Conservation (phyloP, 2,888 invertebrate genomes). For the Lycocerus yunnanus region DNA sequence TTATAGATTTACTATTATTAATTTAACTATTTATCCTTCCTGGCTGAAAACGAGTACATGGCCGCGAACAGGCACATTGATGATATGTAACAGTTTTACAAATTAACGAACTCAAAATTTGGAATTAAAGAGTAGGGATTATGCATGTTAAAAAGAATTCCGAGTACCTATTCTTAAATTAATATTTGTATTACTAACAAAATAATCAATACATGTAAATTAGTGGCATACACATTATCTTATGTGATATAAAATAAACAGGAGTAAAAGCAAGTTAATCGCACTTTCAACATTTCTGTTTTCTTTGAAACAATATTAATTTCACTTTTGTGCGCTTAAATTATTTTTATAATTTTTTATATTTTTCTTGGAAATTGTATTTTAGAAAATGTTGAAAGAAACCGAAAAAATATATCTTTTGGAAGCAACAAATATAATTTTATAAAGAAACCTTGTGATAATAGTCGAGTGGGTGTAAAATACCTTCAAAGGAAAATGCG, state of each 20-base stretch:
- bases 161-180: too few species aligned
- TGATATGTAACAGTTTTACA: too few species aligned
- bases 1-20: too few species aligned
- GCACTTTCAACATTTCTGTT: neutral
- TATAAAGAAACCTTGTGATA: conserved; percentile 10
- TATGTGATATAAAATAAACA: neutral
- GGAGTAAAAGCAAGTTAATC: neutral
- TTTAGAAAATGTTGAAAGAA: neutral
- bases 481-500: conserved; percentile 27
- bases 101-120: too few species aligned
- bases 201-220: neutral
- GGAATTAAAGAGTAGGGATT: too few species aligned
- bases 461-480: neutral
- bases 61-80: too few species aligned
- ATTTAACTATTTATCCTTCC: too few species aligned
- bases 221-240: too few species aligned
- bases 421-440: conserved; percentile 12
- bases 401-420: neutral
- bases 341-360: neutral
- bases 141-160: too few species aligned
- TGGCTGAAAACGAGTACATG: too few species aligned
- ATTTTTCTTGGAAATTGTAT: neutral
- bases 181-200: too few species aligned
- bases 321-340: neutral
- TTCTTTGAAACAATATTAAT: neutral